phyloP scores from a whole-genome alignment of 2,113 vertebrate species.

The Formicarius rufipectus region DNA sequence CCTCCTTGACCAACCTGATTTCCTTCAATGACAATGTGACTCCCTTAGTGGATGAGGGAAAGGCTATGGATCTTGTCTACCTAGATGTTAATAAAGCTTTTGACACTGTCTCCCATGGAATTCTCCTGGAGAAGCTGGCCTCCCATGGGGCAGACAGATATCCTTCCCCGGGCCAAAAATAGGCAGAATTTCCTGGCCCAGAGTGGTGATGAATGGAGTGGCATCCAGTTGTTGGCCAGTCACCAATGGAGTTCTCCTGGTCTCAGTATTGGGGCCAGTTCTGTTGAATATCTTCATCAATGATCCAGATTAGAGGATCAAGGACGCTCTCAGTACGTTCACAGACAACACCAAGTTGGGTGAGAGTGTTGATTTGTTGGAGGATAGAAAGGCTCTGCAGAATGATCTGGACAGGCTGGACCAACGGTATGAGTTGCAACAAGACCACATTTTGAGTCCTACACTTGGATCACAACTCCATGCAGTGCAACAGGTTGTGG shows the following conservation, averaged over 20 bases:
- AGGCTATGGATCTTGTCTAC: background rate
- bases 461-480: background rate
- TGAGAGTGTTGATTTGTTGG: background rate
- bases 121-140: background rate
- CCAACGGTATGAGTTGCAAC: background rate
- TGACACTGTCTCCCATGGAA: background rate
- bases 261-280: background rate
- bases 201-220: background rate
- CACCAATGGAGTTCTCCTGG: background rate
- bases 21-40: background rate
- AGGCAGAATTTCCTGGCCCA: background rate
- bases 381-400: background rate
- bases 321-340: background rate
- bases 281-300: background rate
- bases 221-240: background rate
- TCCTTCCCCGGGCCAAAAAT: background rate
- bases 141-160: background rate
- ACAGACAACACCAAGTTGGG: background rate
- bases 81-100: background rate
- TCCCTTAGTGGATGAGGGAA: background rate
- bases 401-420: background rate
- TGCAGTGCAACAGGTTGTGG: background rate
- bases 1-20: background rate
- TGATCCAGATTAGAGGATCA: background rate
- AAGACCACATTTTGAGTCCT: background rate